Conservation (phyloP, 2,113 vertebrate genomes). For the Toxotes chatareus region DNA sequence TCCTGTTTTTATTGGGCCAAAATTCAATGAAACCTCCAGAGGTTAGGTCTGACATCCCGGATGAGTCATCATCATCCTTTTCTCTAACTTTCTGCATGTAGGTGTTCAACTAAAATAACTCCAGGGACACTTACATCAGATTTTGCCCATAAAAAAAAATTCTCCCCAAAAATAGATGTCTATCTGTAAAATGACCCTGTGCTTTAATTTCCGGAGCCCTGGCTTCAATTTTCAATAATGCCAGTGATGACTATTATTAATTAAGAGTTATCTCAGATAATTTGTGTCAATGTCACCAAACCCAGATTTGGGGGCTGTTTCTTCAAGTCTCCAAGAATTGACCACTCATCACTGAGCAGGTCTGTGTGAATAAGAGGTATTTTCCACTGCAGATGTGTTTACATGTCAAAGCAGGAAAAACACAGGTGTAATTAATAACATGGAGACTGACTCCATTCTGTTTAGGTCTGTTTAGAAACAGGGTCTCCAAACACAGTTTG, state of each 20-base stretch:
- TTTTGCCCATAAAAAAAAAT: neutral
- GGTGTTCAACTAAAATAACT: slow-evolving; percentile 16
- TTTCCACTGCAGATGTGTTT: neutral
- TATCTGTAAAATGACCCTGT: neutral
- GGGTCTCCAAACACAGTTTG: neutral
- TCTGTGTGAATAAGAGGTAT: neutral
- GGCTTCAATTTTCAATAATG: neutral
- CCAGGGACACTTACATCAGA: neutral
- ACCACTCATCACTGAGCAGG: neutral
- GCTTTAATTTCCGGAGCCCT: neutral
- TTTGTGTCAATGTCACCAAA: neutral
- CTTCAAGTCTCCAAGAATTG: neutral
- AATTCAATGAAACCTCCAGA: slow-evolving; percentile 15
- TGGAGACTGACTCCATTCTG: neutral
- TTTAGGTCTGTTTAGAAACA: neutral
- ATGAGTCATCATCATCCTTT: slow-evolving; percentile 28
- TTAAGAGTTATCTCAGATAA: neutral
- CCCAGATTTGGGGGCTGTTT: neutral
- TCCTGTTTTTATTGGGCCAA: neutral
- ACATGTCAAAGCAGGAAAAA: too few relatives aligned
- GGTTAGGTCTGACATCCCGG: neutral
- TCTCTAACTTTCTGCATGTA: slow-evolving; percentile 8
- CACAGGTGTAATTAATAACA: neutral
- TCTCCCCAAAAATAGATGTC: neutral
- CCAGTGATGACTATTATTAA: neutral